Percentiles rank a stretch among this genome's conserved stretches.
Conservation (phyloP, 2,113 vertebrate species). For the Coptodon bakossiorum region DNA sequence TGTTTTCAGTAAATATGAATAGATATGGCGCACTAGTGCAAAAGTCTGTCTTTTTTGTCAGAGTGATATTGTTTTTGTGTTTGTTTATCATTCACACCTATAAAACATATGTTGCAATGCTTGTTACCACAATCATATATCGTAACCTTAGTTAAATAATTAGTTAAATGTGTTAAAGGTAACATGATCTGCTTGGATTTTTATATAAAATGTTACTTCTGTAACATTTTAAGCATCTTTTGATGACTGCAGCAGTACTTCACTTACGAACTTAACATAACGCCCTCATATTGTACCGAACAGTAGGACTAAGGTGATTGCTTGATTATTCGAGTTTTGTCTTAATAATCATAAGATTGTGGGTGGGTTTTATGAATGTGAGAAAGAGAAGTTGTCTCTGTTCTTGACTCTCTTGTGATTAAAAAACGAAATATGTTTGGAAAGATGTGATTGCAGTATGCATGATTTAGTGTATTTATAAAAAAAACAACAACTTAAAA, state of each 20-base stretch:
- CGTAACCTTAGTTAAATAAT: not conserved
- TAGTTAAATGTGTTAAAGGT: not conserved
- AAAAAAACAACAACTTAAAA: not conserved
- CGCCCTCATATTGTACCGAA: not conserved
- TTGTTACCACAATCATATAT: not conserved
- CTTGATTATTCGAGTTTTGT: not conserved
- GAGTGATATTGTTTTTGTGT: not conserved
- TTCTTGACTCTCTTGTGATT: not conserved
- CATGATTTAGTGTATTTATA: not conserved
- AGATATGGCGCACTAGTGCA: not conserved
- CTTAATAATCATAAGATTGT: not conserved
- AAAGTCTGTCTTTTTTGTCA: not conserved
- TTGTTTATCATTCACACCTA: not conserved
- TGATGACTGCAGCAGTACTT: not conserved
- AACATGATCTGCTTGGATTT: not conserved
- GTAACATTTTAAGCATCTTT: not conserved
- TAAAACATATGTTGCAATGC: not conserved
- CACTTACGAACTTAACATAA: not conserved
- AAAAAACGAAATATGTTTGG: not conserved
- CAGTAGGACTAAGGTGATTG: not conserved
- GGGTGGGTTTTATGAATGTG: not conserved
- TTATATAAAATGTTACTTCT: not conserved
- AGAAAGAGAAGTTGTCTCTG: not conserved
- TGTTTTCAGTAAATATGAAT: not conserved
- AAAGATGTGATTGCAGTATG: not conserved